phyloP scores from a whole-genome alignment of 2,888 invertebrate genomes.

The Notodonta dromedarius region DNA sequence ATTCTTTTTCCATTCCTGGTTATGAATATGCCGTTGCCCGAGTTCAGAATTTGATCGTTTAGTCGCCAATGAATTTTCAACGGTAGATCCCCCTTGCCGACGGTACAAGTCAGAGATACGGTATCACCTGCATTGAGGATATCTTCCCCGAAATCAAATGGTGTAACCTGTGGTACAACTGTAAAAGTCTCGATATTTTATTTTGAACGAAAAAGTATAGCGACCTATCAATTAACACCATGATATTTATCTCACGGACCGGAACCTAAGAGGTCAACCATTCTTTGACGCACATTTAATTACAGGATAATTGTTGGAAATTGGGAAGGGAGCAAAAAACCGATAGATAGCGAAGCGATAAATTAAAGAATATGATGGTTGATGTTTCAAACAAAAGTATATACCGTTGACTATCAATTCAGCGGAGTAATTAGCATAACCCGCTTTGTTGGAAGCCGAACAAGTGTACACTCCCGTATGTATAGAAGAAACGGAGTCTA shows the following conservation, averaged over 20 bases:
- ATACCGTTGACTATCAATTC: conserved; percentile 89
- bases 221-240: not conserved
- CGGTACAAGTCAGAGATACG: conserved; percentile 88
- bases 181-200: conserved; percentile 36
- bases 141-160: conserved; percentile 91
- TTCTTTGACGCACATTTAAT: not conserved
- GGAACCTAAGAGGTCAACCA: not conserved
- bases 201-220: not conserved
- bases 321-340: conserved; percentile 15
- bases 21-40: conserved; percentile 84
- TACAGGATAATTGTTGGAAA: conserved; percentile 9
- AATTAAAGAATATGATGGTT: conserved; percentile 20
- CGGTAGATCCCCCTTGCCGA: conserved; percentile 89
- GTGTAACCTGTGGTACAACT: conserved; percentile 92
- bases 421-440: conserved; percentile 86
- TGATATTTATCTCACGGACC: not conserved
- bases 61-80: conserved; percentile 89
- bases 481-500: conserved; percentile 88
- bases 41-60: conserved; percentile 81
- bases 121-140: conserved; percentile 89
- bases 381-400: conserved; percentile 16
- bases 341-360: conserved; percentile 25
- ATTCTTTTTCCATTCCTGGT: conserved; percentile 86
- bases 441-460: conserved; percentile 87
- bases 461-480: conserved; percentile 92